These are phyloP conservation scores for Drosophila birchii DNA, from an alignment of 2,888 invertebrate species.

Conservation along the genomic window DNA sequence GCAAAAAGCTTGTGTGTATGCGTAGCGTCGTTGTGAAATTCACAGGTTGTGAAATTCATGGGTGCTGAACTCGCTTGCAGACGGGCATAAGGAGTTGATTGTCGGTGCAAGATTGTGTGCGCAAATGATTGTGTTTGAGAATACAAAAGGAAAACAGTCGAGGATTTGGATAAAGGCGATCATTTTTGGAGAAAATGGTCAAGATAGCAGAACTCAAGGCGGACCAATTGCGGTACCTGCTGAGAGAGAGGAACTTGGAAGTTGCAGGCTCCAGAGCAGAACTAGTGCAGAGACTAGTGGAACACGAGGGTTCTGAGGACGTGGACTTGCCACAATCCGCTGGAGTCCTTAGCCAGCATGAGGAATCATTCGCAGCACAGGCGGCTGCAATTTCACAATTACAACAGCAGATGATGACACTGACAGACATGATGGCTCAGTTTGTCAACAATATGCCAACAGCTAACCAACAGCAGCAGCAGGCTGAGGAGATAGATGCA, in stretches of 20 bases:
- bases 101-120: not conserved
- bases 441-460: not conserved
- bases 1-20: not conserved
- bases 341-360: not conserved
- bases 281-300: not conserved
- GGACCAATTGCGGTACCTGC: not conserved
- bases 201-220: not conserved
- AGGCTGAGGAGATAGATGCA: not conserved
- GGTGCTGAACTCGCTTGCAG: no score
- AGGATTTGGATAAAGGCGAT: not conserved
- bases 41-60: no score
- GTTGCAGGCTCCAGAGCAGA: not conserved
- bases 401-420: not conserved
- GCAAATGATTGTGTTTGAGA: not conserved
- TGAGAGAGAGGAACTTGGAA: not conserved
- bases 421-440: constrained; percentile 31
- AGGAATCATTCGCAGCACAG: no score
- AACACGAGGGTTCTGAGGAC: not conserved
- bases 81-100: not conserved
- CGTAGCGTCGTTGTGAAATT: no score
- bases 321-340: not conserved
- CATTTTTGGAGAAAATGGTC: not conserved
- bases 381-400: not conserved
- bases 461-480: not conserved
- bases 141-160: not conserved